Evolutionary conservation across 2,113 vertebrate species (phyloP).

Genomic region (Sardina pilchardus): DNA sequence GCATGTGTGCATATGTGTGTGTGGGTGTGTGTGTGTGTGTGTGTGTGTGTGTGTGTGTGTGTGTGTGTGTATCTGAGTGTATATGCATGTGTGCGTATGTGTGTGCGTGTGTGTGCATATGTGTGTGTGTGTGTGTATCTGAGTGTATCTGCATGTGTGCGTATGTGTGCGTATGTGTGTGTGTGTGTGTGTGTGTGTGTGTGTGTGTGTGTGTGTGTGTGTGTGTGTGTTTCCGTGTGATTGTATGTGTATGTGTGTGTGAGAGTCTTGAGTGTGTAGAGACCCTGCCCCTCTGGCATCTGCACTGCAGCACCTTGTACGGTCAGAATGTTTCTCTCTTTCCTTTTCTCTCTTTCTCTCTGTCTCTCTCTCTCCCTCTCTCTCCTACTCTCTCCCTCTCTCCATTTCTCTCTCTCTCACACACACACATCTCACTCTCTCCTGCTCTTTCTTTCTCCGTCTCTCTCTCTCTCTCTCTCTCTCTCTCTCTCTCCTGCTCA

Average conservation of each 20-base stretch:
- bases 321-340: background rate
- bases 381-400: constrained; percentile 31
- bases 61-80: background rate
- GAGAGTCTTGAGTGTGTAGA: constrained; percentile 7
- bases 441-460: constrained; percentile 40
- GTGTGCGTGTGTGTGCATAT: background rate
- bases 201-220: background rate
- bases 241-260: background rate
- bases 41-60: constrained; percentile 5
- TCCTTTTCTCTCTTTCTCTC: background rate
- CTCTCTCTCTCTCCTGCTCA: constrained; percentile 37
- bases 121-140: background rate
- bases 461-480: constrained; percentile 32
- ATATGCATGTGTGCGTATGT: background rate
- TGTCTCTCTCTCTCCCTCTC: constrained; percentile 39
- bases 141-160: background rate
- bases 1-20: background rate
- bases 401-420: constrained; percentile 40
- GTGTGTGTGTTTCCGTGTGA: background rate
- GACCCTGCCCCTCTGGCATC: constrained; percentile 19
- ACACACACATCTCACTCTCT: background rate
- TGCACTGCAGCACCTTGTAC: constrained; percentile 19
- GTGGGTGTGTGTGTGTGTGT: background rate
- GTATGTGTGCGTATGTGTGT: background rate
- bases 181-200: background rate